phyloP scores from a whole-genome alignment of 2,113 vertebrate species.

The Chaetura pelagica region DNA sequence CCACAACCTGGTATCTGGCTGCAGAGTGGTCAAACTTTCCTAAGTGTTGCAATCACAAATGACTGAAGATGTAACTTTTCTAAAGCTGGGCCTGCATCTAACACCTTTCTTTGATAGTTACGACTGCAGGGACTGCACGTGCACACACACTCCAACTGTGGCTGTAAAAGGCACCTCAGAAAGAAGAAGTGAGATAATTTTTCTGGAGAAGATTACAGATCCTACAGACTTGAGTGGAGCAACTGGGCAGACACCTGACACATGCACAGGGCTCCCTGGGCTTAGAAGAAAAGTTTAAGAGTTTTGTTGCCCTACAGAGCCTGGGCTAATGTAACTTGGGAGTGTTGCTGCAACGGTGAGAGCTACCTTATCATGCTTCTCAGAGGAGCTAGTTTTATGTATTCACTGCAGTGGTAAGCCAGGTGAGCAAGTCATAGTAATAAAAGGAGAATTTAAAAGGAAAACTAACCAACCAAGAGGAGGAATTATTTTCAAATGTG shows the following conservation, averaged over 20 bases:
- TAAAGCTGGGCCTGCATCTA: neutral
- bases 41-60: neutral
- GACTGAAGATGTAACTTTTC: neutral
- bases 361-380: neutral
- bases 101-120: neutral
- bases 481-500: slow-evolving; percentile 12
- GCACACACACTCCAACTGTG: accelerated
- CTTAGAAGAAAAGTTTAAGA: neutral
- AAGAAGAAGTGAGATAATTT: neutral
- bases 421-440: neutral
- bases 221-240: neutral
- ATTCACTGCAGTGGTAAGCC: neutral
- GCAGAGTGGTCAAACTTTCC: neutral
- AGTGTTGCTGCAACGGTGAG: neutral
- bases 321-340: neutral
- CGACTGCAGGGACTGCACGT: neutral
- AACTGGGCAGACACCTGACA: neutral
- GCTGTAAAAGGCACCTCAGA: neutral
- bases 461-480: neutral
- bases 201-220: neutral
- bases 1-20: neutral
- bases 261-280: neutral
- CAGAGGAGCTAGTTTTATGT: neutral
- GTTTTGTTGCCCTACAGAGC: neutral
- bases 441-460: neutral